Base-by-base conservation (phyloP, 1,140 invertebrate genomes). In the Drosophila novamexicana region DNA sequence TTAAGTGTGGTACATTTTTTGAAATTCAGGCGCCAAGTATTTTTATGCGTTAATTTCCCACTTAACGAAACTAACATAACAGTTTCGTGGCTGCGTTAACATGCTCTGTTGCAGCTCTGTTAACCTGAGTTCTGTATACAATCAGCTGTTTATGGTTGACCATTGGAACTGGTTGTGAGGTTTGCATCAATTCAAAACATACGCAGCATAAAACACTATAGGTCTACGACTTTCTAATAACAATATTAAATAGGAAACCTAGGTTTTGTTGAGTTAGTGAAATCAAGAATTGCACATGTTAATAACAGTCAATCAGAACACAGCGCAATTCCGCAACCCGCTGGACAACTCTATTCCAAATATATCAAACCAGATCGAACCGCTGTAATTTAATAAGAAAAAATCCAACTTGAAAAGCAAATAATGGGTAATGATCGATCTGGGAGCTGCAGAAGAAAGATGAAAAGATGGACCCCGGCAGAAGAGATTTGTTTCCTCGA, bases 401-500 rank as follows among this genome's bases (percentile, higher is more conserved):
- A 40, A 40, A 40, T 18, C 45, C 7, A 47, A 29, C 4, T 5
- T 45, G 8, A 16, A 16, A 18, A 14, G 7, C 12, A 45, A 45
- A 45, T 14, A 7, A 45, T 45, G 42, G 16, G 14, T 2, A 45
- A 45, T 8, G 14, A 16, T 16, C 42, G 42, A 6, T 16, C 12
- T 16, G 42, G 8, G n/a, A 16, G 14, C 8, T 45, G 7, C n/a
- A 45, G 16, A 45, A 45, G 14, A 18, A 6, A 18, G n/a, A 18
- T 18, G 8, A 57, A 42, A 42, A 32, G 18, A 9, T 79, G 75
- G 75, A 10, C 44, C 6, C 2, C 29, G n/a, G 16, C 40, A 7
- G 61, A 79, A 18, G 75, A 77, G 40, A 14, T 6, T 6, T 14
- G 6, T 4, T 79, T 79, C 9, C 8, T 79, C 2, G 57, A 73